Evolutionary conservation across 1,140 invertebrate genomes (phyloP).

Genomic region (Heterodera carotae): DNA sequence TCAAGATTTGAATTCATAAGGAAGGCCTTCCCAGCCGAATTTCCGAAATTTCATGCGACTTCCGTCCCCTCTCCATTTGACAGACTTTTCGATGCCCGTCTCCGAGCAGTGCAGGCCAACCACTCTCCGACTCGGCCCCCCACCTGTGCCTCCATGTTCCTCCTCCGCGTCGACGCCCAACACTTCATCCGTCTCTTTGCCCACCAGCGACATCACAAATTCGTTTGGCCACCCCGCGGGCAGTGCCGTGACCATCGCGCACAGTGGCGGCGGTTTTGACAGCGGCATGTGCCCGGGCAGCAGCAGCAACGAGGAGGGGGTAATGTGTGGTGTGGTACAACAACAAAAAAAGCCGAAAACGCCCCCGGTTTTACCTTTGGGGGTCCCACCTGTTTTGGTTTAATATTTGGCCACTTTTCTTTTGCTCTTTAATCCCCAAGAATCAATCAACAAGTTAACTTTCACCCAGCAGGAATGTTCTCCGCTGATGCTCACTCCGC

Average conservation of each 20-base stretch:
- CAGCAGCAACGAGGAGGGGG: conserved; percentile 1
- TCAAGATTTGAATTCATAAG: too few relatives aligned
- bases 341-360: too few relatives aligned
- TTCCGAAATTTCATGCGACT: too few relatives aligned
- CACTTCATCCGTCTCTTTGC: background rate
- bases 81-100: background rate
- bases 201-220: too few relatives aligned
- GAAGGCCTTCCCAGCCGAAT: too few relatives aligned
- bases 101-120: background rate
- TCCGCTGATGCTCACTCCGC: background rate
- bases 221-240: background rate
- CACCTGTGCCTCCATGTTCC: background rate
- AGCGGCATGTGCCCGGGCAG: conserved; percentile 10
- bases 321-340: background rate
- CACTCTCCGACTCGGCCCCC: background rate
- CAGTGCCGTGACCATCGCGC: background rate
- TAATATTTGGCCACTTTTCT: too few relatives aligned
- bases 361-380: too few relatives aligned
- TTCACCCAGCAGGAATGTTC: background rate
- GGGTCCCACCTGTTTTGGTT: too few relatives aligned
- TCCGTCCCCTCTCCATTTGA: too few relatives aligned
- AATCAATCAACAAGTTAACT: background rate
- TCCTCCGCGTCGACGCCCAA: background rate
- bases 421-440: too few relatives aligned
- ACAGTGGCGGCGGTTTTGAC: background rate